phyloP scores from a whole-genome alignment of 1,140 invertebrate genomes.

The Saccostrea cuccullata region DNA sequence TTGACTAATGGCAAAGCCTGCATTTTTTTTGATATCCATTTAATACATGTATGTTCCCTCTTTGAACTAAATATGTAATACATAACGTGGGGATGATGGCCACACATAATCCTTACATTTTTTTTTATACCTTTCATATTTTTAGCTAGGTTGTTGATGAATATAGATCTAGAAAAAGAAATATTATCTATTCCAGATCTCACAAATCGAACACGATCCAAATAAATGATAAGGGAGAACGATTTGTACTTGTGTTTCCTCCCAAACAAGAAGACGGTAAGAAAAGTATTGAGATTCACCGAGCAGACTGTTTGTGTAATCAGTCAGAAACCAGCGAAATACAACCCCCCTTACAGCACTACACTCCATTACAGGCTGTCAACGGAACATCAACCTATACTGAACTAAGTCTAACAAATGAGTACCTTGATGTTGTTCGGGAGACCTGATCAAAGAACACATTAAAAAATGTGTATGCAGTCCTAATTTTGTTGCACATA shows the following conservation, averaged over 20 bases:
- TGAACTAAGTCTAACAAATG: neutral
- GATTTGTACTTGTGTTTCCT: neutral
- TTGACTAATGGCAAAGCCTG: too few relatives aligned
- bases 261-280: neutral
- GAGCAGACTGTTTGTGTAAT: neutral
- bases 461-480: too few relatives aligned
- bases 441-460: neutral
- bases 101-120: too few relatives aligned
- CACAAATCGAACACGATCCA: neutral
- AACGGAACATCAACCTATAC: neutral
- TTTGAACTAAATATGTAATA: too few relatives aligned
- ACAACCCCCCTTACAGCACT: neutral
- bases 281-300: neutral
- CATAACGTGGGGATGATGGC: too few relatives aligned
- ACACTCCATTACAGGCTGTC: neutral
- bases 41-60: too few relatives aligned
- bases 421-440: neutral
- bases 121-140: too few relatives aligned
- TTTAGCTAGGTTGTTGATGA: too few relatives aligned
- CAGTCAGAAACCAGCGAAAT: neutral
- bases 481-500: too few relatives aligned
- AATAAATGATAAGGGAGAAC: neutral
- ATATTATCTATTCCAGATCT: neutral
- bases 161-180: too few relatives aligned
- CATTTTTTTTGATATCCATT: too few relatives aligned